A percentile compares a stretch with the other conserved stretches of the same genome.
phyloP scores from a whole-genome alignment of 2,113 vertebrate genomes.

The Trachemys scripta region DNA sequence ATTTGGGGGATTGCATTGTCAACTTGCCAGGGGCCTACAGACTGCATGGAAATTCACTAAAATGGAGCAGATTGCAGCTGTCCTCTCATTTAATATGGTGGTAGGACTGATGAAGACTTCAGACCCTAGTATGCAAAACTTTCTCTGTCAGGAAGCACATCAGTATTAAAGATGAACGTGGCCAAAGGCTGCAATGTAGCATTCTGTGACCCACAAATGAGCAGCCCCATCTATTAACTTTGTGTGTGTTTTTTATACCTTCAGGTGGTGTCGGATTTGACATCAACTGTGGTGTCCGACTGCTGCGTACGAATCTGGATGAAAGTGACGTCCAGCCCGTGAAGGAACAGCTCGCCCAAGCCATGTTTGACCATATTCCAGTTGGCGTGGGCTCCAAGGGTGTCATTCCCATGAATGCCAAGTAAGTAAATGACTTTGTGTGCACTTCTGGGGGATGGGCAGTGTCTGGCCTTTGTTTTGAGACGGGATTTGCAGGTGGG shows the following conservation, averaged over 20 bases:
- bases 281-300: conserved; percentile 96
- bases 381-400: conserved; percentile 98
- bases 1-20: background rate
- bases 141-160: background rate
- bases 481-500: background rate
- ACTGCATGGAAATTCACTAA: background rate
- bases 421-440: conserved; percentile 81
- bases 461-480: background rate
- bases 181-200: background rate
- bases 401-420: conserved; percentile 97
- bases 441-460: background rate
- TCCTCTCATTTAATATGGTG: background rate
- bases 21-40: background rate
- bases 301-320: conserved; percentile 95
- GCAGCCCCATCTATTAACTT: background rate
- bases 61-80: background rate
- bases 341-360: conserved; percentile 96
- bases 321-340: conserved; percentile 96
- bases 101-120: background rate
- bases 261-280: conserved; percentile 97
- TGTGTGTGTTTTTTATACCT: background rate
- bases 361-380: conserved; percentile 98
- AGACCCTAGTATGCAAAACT: accelerated
- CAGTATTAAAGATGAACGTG: background rate
- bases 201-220: background rate